Percentiles rank a stretch among this genome's conserved stretches.
These are phyloP conservation scores for Planococcus citri DNA, from an alignment of 1,140 invertebrate species.

Conservation along the genomic window DNA sequence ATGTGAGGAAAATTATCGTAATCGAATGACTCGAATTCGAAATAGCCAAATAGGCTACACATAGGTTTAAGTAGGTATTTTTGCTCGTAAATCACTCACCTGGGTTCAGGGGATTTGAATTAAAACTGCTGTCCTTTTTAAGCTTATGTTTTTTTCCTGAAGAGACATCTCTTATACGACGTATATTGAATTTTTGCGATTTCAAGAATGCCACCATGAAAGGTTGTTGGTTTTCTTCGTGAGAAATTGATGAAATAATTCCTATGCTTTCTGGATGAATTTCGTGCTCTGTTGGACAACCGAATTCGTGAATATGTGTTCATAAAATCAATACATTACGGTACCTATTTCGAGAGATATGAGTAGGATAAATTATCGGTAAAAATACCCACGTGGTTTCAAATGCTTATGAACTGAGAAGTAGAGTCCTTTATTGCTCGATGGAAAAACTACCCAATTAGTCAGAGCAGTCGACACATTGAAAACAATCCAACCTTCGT, in stretches of 20 bases:
- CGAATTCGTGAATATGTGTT: too few species aligned
- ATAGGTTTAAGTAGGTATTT: too few species aligned
- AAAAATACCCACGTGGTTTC: constrained; percentile 43
- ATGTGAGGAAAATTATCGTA: too few species aligned
- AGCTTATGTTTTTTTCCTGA: too few species aligned
- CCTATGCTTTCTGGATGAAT: constrained; percentile 71
- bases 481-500: constrained; percentile 62
- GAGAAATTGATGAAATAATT: constrained; percentile 48
- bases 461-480: constrained; percentile 60
- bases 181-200: constrained; percentile 36
- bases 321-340: too few species aligned
- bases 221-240: constrained; percentile 63
- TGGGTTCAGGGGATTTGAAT: too few species aligned
- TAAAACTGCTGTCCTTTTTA: too few species aligned
- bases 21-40: too few species aligned
- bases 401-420: constrained; percentile 58
- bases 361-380: too few species aligned
- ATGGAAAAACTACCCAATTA: constrained; percentile 62
- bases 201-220: constrained; percentile 75
- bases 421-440: constrained; percentile 78
- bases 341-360: too few species aligned
- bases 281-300: constrained; percentile 57
- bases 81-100: too few species aligned
- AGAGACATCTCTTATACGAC: constrained; percentile 34
- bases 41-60: too few species aligned